phyloP scores from a whole-genome alignment of 1,140 invertebrate species.

The Heterodera schachtii region DNA sequence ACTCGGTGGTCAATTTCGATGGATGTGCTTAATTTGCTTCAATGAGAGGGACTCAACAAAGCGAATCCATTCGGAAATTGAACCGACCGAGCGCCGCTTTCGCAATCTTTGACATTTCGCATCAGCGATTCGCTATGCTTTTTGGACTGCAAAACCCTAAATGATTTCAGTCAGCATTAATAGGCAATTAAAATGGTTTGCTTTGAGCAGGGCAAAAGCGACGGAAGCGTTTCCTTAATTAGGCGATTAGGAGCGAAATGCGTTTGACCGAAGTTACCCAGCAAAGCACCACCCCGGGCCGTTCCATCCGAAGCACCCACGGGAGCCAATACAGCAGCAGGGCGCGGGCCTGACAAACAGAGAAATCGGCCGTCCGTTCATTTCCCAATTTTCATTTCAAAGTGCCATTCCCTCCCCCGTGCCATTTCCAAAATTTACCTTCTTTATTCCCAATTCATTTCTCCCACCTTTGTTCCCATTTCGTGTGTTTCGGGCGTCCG shows the following conservation, averaged over 20 bases:
- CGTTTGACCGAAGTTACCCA: background rate
- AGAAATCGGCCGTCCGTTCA: too few species aligned
- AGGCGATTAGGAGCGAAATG: too few species aligned
- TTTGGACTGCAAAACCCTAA: constrained; percentile 41
- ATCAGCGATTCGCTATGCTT: constrained; percentile 62
- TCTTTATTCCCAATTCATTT: background rate
- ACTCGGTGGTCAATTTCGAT: constrained; percentile 60
- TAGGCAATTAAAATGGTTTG: background rate
- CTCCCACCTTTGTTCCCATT: constrained; percentile 86
- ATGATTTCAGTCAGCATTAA: background rate
- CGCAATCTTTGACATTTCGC: constrained; percentile 59
- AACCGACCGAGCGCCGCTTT: constrained; percentile 42
- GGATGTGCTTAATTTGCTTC: constrained; percentile 36
- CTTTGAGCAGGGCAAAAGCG: constrained; percentile 57
- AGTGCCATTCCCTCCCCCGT: too few species aligned
- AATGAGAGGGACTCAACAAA: background rate
- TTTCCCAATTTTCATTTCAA: too few species aligned
- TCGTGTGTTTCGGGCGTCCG: constrained; percentile 88
- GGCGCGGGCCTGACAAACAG: constrained; percentile 54
- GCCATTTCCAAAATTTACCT: background rate
- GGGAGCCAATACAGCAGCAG: constrained; percentile 63
- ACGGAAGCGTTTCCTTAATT: constrained; percentile 55
- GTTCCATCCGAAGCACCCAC: constrained; percentile 59
- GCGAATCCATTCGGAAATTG: too few species aligned
- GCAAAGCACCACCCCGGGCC: constrained; percentile 51